Evolutionary conservation across 2,797 vertebrate species (phyloP).

Genomic region (Premnoplex brunnescens): DNA sequence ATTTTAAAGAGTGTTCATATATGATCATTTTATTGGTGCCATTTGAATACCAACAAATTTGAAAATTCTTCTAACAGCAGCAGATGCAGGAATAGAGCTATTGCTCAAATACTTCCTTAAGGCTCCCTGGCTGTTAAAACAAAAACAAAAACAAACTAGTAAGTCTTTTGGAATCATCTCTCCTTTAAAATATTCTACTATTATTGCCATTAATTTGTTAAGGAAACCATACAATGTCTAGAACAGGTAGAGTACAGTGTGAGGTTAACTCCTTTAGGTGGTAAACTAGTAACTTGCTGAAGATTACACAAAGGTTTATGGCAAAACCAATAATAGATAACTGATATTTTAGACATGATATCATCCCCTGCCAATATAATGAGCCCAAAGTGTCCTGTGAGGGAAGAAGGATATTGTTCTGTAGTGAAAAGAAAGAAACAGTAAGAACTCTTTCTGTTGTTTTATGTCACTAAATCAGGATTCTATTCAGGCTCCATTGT

Average conservation of each 20-base stretch:
- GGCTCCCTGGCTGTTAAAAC: not conserved
- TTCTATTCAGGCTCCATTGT: not conserved
- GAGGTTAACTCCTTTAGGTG: not conserved
- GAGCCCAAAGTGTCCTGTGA: not conserved
- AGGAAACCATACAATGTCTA: not conserved
- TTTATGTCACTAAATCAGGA: not conserved
- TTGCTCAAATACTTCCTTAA: not conserved
- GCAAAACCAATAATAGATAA: not conserved
- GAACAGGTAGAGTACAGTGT: not conserved
- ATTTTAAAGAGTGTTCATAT: conserved; percentile 27
- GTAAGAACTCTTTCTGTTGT: not conserved
- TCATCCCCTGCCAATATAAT: not conserved
- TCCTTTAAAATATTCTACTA: not conserved
- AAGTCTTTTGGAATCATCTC: not conserved
- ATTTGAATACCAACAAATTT: conserved; percentile 17
- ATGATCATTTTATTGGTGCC: not conserved
- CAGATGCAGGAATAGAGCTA: not conserved
- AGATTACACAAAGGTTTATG: not conserved
- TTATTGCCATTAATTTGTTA: not conserved
- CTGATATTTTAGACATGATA: not conserved
- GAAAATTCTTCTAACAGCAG: not conserved
- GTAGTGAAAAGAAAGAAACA: not conserved
- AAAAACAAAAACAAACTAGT: no score
- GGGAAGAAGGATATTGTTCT: not conserved
- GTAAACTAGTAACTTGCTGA: not conserved